Evolutionary conservation across 1,140 invertebrate species (phyloP).

Genomic region (Caerostris extrusa): DNA sequence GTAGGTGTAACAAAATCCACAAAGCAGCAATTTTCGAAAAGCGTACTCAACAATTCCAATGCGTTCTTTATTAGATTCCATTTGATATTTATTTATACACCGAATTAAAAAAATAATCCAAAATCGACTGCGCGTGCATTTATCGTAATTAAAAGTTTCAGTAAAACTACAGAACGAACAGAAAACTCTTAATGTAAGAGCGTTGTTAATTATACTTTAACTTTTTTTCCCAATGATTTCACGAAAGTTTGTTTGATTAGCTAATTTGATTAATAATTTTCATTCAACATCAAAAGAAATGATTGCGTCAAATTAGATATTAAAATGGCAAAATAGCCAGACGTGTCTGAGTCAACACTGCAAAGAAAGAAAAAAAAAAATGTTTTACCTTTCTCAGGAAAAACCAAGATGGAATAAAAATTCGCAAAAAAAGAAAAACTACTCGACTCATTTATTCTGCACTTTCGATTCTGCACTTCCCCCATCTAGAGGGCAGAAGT

Average conservation of each 20-base stretch:
- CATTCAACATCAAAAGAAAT: neutral
- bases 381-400: neutral
- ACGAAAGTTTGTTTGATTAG: neutral
- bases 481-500: neutral
- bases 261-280: neutral
- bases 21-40: no score
- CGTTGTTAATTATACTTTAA: neutral
- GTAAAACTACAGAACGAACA: neutral
- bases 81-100: neutral
- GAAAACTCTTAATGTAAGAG: neutral
- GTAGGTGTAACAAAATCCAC: no score
- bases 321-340: neutral
- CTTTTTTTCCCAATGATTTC: neutral
- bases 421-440: neutral
- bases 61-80: neutral
- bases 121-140: neutral
- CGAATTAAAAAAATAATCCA: neutral
- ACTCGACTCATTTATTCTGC: constrained; percentile 1
- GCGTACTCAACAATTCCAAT: no score
- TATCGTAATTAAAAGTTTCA: neutral
- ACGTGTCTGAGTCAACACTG: neutral
- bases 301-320: neutral
- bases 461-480: neutral
- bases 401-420: neutral
- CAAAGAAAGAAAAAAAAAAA: neutral